A percentile compares a stretch with the other conserved stretches of the same genome.
Conservation (phyloP, 2,797 vertebrate genomes). For the Helarctos malayanus region DNA sequence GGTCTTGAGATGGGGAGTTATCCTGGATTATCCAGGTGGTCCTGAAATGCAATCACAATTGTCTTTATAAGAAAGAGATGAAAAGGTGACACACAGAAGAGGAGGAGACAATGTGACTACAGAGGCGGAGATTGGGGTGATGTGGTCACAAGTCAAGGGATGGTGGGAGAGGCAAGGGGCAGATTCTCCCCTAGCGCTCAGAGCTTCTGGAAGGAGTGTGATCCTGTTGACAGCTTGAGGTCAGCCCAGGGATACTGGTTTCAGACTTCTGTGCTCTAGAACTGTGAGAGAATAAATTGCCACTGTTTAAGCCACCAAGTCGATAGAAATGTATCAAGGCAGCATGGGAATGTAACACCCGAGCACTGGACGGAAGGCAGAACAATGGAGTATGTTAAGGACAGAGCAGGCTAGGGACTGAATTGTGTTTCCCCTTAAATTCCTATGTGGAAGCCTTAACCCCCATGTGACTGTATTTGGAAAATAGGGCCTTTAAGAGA, state of each 20-base stretch:
- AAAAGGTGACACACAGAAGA: not conserved
- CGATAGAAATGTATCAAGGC: slow-evolving; percentile 10
- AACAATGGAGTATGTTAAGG: not conserved
- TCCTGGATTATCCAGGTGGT: not conserved
- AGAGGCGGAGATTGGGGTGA: not conserved
- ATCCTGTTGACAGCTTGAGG: not conserved
- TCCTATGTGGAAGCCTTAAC: not conserved
- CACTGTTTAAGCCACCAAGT: not conserved
- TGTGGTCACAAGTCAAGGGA: not conserved
- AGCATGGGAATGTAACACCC: not conserved
- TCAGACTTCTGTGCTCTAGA: not conserved
- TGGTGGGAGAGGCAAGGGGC: not conserved
- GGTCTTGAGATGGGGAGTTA: not conserved
- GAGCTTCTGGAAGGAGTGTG: not conserved
- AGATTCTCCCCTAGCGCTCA: not conserved
- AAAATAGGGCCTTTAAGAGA: slow-evolving; percentile 18
- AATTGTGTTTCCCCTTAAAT: not conserved
- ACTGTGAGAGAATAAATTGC: not conserved
- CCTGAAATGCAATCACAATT: not conserved
- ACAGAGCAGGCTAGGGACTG: not conserved
- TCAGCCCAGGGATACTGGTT: not conserved
- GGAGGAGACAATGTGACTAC: not conserved
- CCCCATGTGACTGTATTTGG: not conserved
- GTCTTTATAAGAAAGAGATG: not conserved
- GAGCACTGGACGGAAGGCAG: not conserved